Percentiles rank a stretch among this genome's conserved stretches.
Conservation (phyloP, 2,888 invertebrate species). For the Eupithecia exiguata region DNA sequence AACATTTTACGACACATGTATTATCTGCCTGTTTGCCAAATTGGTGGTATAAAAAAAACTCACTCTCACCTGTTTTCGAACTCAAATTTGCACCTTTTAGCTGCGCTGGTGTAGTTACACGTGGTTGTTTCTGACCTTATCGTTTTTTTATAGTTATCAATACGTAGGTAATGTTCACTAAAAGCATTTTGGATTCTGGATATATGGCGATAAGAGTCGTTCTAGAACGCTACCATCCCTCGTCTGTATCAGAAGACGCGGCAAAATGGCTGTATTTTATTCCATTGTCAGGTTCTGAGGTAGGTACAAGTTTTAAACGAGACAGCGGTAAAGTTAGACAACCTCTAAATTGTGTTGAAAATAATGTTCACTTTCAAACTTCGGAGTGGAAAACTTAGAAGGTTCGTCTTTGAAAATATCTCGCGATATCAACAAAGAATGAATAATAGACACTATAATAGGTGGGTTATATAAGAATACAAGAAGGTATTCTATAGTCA, state of each 20-base stretch:
- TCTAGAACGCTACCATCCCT: background rate
- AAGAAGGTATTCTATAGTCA: too few relatives aligned
- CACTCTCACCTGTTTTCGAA: background rate
- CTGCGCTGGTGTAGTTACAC: too few relatives aligned
- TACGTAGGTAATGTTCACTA: too few relatives aligned
- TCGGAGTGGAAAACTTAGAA: conserved; percentile 18
- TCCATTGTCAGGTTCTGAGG: conserved; percentile 23
- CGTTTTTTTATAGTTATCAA: too few relatives aligned
- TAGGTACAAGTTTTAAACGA: conserved; percentile 40
- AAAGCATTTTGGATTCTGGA: too few relatives aligned
- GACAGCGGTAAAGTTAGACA: conserved; percentile 29
- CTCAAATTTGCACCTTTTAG: too few relatives aligned
- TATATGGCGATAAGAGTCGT: background rate
- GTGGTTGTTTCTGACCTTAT: too few relatives aligned
- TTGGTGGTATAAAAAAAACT: too few relatives aligned
- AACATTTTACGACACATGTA: too few relatives aligned
- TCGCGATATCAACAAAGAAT: background rate
- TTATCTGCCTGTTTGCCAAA: too few relatives aligned
- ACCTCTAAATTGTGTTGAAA: conserved; percentile 31
- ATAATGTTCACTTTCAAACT: conserved; percentile 25
- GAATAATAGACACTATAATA: background rate
- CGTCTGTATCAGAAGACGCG: background rate
- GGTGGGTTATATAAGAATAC: too few relatives aligned
- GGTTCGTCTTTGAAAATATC: conserved; percentile 9
- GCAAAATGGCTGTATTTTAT: conserved; percentile 35